Percentiles rank a stretch among this genome's conserved stretches.
phyloP scores from a whole-genome alignment of 2,888 invertebrate genomes.

The Reticulitermes lucifugus region DNA sequence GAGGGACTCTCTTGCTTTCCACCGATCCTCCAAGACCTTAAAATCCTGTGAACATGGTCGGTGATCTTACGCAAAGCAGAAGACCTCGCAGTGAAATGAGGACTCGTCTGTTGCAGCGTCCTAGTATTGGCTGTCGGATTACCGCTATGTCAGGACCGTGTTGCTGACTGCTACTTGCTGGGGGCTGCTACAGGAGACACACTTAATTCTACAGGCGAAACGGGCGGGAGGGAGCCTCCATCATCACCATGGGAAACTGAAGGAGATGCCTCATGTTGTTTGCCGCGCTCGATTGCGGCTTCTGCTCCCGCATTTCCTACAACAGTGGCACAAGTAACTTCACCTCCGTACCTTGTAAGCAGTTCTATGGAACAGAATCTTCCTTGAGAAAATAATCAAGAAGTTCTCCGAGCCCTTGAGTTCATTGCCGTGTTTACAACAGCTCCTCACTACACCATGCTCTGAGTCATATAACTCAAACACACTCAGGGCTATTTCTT shows the following conservation, averaged over 20 bases:
- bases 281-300: slow-evolving; percentile 8
- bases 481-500: no score
- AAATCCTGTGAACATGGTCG: no score
- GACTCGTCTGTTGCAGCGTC: slow-evolving; percentile 34
- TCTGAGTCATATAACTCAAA: no score
- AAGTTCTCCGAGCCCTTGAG: no score
- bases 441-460: no score
- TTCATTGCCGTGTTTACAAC: no score
- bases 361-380: no score
- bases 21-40: no score
- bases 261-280: slow-evolving; percentile 40
- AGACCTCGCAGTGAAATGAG: background rate
- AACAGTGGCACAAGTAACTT: background rate
- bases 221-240: background rate
- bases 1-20: no score
- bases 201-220: slow-evolving; percentile 13
- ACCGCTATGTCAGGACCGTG: background rate
- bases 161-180: background rate
- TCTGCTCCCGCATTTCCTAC: background rate
- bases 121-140: slow-evolving; percentile 41
- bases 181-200: slow-evolving; percentile 35
- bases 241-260: slow-evolving; percentile 43
- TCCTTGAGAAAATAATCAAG: no score
- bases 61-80: no score
- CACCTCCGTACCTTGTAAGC: no score